These are phyloP conservation scores for Clamator glandarius DNA, from an alignment of 2,797 vertebrate species.

Conservation along the genomic window DNA sequence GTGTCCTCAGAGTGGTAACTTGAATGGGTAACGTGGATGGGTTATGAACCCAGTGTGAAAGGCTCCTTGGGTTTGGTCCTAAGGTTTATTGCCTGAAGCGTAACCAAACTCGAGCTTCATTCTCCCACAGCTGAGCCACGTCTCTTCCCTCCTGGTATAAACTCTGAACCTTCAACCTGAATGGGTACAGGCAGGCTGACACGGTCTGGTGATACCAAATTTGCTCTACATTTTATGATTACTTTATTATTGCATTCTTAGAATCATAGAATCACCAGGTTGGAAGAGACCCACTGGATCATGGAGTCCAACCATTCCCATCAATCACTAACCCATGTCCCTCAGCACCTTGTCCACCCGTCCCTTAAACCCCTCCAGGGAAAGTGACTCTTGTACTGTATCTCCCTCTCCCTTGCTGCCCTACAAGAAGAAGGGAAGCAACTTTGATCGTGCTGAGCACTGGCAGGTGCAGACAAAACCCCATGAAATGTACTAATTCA, in stretches of 20 bases:
- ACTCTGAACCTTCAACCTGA: not conserved
- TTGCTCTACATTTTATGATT: not conserved
- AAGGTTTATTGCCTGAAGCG: not conserved
- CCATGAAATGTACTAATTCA: not conserved
- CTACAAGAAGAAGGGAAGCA: not conserved
- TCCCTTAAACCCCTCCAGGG: too few species aligned
- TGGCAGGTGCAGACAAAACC: not conserved
- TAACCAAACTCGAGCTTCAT: not conserved
- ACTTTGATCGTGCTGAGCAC: not conserved
- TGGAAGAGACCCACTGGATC: too few species aligned
- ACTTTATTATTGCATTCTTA: not conserved
- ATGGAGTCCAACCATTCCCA: too few species aligned
- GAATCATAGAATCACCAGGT: too few species aligned
- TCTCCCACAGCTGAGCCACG: not conserved
- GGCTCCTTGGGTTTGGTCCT: not conserved
- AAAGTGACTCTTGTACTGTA: not conserved
- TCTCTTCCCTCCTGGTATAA: not conserved
- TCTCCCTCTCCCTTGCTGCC: not conserved
- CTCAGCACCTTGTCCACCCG: too few species aligned
- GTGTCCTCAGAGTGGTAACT: not conserved
- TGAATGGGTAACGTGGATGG: not conserved
- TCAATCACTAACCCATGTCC: too few species aligned
- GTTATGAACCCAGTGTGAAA: not conserved
- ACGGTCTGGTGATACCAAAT: not conserved
- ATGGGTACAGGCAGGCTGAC: not conserved